Evolutionary conservation across 2,888 invertebrate genomes (phyloP), one percentile per base, ranked within the genome.

Genomic region (Neria commutata): DNA sequence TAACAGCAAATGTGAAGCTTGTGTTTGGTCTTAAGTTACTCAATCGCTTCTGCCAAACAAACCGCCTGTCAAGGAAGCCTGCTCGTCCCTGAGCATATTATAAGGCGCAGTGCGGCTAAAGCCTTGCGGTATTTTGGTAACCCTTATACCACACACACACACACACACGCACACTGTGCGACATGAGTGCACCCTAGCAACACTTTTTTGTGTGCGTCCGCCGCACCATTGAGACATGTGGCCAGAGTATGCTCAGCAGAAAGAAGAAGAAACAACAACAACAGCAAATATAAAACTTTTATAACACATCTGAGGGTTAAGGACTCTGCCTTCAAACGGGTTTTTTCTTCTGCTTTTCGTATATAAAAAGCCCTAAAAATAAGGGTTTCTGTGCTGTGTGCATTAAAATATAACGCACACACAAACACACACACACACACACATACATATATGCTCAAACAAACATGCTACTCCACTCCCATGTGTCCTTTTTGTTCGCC

Each of bases 281-380:
- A 21, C 17, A 42, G 4, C 17, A 42, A 42, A 42, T 42, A 17
- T 19, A 46, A 17, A 40, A 46, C 58, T 34, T 51, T 51, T 45
- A 52, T 57, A 17, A 25, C 33, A 24, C 48, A 37, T 25, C 53
- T 54, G 54, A 58, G 58, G 58, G 58, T 58, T 58, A 54, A 49
- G 53, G 3, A 37, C n/a, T 8, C n/a, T n/a, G n/a, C n/a, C n/a
- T n/a, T n/a, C n/a, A n/a, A 34, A 48, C 47, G 16, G 49, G 26
- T 45, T 21, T 40, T 6, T 40, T 52, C 26, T 16, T n/a, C 16
- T 14, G 50, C 14, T 37, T n/a, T n/a, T n/a, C n/a, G n/a, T n/a
- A 37, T 37, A 37, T 37, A 37, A n/a, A 37, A n/a, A 37, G 4
- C 37, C 37, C 37, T 8, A 16, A 48, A 53, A 37, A 53, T 37